Evolutionary conservation across 2,888 invertebrate genomes (phyloP), one percentile per base, ranked within the genome.

Genomic region (Mimas tiliae): DNA sequence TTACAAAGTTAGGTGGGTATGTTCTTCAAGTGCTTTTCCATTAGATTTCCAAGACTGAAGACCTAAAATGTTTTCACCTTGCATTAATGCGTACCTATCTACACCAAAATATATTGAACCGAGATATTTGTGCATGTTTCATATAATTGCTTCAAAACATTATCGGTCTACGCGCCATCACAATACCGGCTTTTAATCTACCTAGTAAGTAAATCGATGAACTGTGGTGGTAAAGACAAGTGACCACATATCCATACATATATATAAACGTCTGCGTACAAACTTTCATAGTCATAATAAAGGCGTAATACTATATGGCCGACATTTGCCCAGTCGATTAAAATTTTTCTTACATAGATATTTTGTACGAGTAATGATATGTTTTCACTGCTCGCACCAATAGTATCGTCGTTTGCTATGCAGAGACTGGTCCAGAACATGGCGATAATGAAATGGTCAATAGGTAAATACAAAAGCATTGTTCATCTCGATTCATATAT

Each of bases 351-450:
- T 6, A 48, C 19, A 19, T 9, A 1, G 19, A 50, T 50, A 8
- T 50, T 42, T 58, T 38, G 38, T 38, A 16, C 38, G 9, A 55
- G n/a, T 38, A 38, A 42, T 42, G 58, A 58, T 58, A 58, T 42
- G 58, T 58, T 38, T 58, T 6, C 12, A 1, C 19, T n/a, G 16
- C 19, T 42, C 8, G 19, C 58, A 58, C 34, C 3, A n/a, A 16
- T 16, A 6, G 7, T 9, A 34, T 0, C n/a, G 38, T 55, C 55
- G 38, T 38, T 34, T 55, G 55, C 38, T 16, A 55, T 38, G 9
- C 1, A 48, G n/a, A 47, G 14, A 48, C 8, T 48, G 16, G 48
- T 7, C 38, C 7, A 38, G 48, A 16, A 6, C 4, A 16, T 7
- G 4, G 48, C 14, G 7, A 48, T 16, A 48, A 7, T 7, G 16